These are phyloP conservation scores for Halcyon smyrnensis DNA, from an alignment of 2,797 vertebrate genomes.

Conservation along the genomic window DNA sequence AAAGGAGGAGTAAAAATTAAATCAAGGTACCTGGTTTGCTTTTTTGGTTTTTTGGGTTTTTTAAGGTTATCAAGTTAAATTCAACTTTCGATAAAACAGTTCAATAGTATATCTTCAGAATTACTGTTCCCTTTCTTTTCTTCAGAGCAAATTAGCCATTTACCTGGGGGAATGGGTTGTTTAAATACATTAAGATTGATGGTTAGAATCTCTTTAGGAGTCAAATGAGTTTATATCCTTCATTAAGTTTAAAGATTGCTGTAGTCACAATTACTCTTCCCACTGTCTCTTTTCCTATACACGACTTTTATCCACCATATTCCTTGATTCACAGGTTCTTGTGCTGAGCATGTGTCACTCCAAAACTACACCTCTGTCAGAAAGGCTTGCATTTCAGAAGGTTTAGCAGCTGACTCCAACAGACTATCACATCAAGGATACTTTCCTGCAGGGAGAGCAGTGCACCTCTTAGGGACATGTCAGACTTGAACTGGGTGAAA, in stretches of 20 bases:
- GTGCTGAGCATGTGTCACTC: background rate
- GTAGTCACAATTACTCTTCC: background rate
- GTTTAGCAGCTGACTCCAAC: background rate
- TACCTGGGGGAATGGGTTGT: background rate
- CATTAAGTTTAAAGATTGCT: background rate
- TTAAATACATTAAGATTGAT: background rate
- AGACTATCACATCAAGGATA: background rate
- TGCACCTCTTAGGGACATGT: background rate
- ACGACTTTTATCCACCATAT: background rate
- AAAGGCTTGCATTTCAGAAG: background rate
- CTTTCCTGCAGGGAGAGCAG: background rate
- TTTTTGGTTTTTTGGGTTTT: background rate
- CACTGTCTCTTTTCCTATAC: background rate
- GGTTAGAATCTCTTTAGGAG: background rate
- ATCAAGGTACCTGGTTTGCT: background rate
- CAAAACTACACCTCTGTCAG: background rate
- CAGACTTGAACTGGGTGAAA: background rate
- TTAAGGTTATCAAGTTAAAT: background rate
- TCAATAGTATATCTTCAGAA: background rate
- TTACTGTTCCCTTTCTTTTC: background rate
- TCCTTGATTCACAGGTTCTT: background rate
- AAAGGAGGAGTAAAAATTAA: background rate
- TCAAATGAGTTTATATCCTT: background rate
- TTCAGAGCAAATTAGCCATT: background rate
- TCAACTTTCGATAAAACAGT: background rate